Evolutionary conservation across 2,797 vertebrate genomes (phyloP).

Genomic region (Myotis myotis): DNA sequence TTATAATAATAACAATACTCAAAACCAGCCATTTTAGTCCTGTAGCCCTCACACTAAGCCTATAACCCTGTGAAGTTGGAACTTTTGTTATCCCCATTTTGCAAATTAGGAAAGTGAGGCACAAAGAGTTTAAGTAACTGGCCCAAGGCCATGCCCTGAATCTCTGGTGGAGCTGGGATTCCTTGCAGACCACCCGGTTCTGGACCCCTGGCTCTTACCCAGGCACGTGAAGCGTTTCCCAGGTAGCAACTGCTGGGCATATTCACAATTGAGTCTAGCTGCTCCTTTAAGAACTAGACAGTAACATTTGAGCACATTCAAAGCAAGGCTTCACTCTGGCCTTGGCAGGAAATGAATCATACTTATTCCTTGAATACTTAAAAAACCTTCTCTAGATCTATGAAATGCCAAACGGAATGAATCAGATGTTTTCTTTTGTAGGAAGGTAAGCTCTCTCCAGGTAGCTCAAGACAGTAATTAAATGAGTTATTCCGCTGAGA

Average conservation of each 20-base stretch:
- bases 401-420: conserved; percentile 52
- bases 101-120: background rate
- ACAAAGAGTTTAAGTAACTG: background rate
- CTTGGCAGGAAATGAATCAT: conserved; percentile 46
- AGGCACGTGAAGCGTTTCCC: background rate
- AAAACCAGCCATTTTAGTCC: background rate
- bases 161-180: background rate
- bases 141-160: background rate
- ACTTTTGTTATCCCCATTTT: background rate
- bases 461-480: conserved; percentile 39
- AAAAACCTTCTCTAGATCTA: conserved; percentile 2
- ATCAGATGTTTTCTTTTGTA: conserved; percentile 30
- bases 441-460: conserved; percentile 23
- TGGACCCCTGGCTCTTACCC: background rate
- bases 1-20: background rate
- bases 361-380: conserved; percentile 29
- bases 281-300: background rate
- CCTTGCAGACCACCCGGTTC: background rate
- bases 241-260: background rate
- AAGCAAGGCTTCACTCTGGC: conserved; percentile 18
- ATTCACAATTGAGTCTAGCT: background rate
- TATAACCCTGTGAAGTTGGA: background rate
- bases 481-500: background rate
- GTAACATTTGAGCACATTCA: background rate
- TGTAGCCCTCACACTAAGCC: background rate